Evolutionary conservation across 2,888 invertebrate genomes (phyloP).

Genomic region (Pseudococcus jackbeardsleyi): DNA sequence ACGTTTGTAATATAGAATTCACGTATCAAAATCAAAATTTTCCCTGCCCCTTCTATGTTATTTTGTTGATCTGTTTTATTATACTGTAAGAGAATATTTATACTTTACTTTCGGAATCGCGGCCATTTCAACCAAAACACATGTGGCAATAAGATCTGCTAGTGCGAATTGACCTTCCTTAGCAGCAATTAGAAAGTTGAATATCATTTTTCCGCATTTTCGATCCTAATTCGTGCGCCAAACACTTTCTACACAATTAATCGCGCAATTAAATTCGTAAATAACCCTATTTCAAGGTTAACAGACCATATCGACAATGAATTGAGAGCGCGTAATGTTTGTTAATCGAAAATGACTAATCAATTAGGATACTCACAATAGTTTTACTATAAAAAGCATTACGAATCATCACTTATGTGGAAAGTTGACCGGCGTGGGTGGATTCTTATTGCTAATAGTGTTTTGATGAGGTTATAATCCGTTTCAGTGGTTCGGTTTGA

Average conservation of each 20-base stretch:
- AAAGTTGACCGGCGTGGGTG: background rate
- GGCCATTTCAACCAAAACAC: constrained; percentile 7
- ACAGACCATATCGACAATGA: constrained; percentile 41
- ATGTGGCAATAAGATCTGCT: background rate
- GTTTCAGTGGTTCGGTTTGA: background rate
- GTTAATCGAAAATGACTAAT: constrained; percentile 52
- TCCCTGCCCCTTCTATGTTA: constrained; percentile 1
- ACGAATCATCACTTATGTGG: background rate
- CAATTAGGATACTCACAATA: constrained; percentile 9
- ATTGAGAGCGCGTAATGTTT: constrained; percentile 50
- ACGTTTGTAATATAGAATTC: constrained; percentile 27
- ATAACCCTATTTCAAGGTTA: constrained; percentile 45
- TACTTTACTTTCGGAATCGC: background rate
- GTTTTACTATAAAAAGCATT: background rate
- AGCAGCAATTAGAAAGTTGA: constrained; percentile 4
- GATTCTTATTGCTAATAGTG: background rate
- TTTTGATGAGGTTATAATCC: background rate
- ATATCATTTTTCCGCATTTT: constrained; percentile 28
- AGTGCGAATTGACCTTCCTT: constrained; percentile 32
- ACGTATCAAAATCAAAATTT: constrained; percentile 13
- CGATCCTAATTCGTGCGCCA: constrained; percentile 12
- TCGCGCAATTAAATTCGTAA: constrained; percentile 52
- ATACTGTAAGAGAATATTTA: background rate
- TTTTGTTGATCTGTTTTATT: constrained; percentile 18
- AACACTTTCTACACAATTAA: constrained; percentile 49